A percentile compares a stretch with the other conserved stretches of the same genome.
Evolutionary conservation across 2,113 vertebrate species (phyloP).

Genomic region (Chunga burmeisteri): DNA sequence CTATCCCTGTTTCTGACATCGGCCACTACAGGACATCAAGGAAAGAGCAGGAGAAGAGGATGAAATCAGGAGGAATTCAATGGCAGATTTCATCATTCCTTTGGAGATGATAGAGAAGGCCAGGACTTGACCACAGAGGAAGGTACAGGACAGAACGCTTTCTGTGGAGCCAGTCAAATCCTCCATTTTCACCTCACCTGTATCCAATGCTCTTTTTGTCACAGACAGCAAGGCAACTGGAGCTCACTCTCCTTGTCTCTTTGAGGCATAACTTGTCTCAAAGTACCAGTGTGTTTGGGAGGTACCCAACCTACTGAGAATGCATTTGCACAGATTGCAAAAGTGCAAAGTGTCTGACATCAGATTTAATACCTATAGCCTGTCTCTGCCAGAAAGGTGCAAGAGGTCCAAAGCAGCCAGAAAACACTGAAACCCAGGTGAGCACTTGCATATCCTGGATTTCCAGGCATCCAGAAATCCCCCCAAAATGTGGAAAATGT

Average conservation of each 20-base stretch:
- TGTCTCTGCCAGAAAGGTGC: neutral
- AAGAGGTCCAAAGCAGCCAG: neutral
- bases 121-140: neutral
- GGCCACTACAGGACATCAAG: neutral
- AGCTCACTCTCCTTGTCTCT: neutral
- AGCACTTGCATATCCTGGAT: neutral
- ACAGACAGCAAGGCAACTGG: neutral
- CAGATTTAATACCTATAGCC: neutral
- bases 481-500: neutral
- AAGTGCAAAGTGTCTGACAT: neutral
- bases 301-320: neutral
- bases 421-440: neutral
- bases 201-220: neutral
- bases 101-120: neutral
- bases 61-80: neutral
- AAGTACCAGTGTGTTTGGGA: neutral
- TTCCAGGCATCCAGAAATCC: neutral
- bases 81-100: neutral
- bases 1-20: neutral
- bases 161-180: neutral
- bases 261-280: neutral
- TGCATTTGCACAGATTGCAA: neutral
- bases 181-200: neutral
- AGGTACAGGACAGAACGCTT: fast-evolving
- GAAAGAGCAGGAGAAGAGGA: neutral